A percentile compares a stretch with the other conserved stretches of the same genome.
These are phyloP conservation scores for Ennomos erosarius DNA, from an alignment of 2,888 invertebrate species.

Conservation along the genomic window DNA sequence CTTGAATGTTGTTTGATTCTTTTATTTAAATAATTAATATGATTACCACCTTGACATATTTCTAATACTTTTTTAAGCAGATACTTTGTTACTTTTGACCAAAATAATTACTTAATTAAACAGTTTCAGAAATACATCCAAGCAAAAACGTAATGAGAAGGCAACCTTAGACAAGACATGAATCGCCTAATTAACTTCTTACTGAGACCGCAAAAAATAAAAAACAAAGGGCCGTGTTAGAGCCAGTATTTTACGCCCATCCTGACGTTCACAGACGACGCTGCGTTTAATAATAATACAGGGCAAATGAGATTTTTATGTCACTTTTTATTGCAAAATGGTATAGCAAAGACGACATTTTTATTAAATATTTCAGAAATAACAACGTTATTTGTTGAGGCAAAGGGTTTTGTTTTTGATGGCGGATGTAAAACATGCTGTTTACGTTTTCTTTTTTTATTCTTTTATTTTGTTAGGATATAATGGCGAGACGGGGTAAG, in stretches of 20 bases:
- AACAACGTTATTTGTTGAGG: conserved; percentile 17
- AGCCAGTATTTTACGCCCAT: conserved; percentile 16
- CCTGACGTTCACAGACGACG: conserved; percentile 20
- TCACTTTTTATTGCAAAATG: conserved; percentile 34
- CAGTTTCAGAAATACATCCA: too few species aligned
- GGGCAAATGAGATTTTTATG: conserved; percentile 39
- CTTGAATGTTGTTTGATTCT: too few species aligned
- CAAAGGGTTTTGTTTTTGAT: conserved; percentile 8
- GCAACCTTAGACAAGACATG: conserved; percentile 7
- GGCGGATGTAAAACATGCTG: conserved; percentile 10
- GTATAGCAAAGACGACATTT: conserved; percentile 30
- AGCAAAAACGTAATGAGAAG: too few species aligned
- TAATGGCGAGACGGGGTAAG: too few species aligned
- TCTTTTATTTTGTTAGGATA: background rate
- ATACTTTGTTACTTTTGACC: too few species aligned
- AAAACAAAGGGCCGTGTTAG: conserved; percentile 6
- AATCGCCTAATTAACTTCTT: conserved; percentile 20
- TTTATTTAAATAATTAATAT: too few species aligned
- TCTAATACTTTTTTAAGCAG: too few species aligned
- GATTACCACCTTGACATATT: too few species aligned
- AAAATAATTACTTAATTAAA: too few species aligned
- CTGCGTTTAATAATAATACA: conserved; percentile 30
- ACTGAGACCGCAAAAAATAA: conserved; percentile 15
- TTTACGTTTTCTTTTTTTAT: conserved; percentile 1
- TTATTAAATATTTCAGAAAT: conserved; percentile 35